Evolutionary conservation across 1,140 invertebrate genomes (phyloP), one percentile per base, ranked within the genome.

Genomic region (Trichogramma pretiosum): DNA sequence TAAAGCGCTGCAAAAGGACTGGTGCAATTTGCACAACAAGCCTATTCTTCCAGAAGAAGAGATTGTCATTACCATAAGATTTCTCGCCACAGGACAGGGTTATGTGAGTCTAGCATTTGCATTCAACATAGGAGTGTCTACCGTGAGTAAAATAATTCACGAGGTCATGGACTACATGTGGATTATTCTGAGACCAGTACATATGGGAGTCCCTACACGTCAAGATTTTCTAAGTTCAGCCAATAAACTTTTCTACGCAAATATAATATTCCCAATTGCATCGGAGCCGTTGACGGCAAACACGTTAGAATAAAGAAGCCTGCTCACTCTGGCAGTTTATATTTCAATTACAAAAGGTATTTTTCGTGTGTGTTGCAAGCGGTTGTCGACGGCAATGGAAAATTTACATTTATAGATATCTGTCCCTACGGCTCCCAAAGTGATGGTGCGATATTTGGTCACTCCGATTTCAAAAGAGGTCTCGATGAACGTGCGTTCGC

Each of bases 291-390:
- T 4, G 67, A 73, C 41, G 65, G 67, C 8, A 71, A 70, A 38
- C 67, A 74, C 43, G 44, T 72, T 21, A 14, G 50, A 2, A 63
- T 70, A 23, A 48, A 58, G n/a, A 48, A 45, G 23, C 49, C 76
- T 65, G n/a, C 18, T 22, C 60, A 62, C 30, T 59, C 54, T 43
- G 70, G 69, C 34, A 56, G 60, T 8, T 21, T 56, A 9, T 74
- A 55, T 55, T 71, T 57, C 43, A 74, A 74, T 53, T 71, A 74
- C 39, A 74, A 75, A 51, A 38, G 56, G 0, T 62, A 51, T 53
- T 74, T 65, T 57, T 71, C 63, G 17, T 60, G 73, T 33, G 67
- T 76, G 17, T 51, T 77, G 8, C 55, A 74, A 28, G 75, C 66
- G 3, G 33, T 75, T 9, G 71, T 70, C 18, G 70, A 77, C 59